Percentiles rank a stretch among this genome's conserved stretches.
Evolutionary conservation across 2,797 vertebrate genomes (phyloP).

Genomic region (Enteromius trimaculatus): DNA sequence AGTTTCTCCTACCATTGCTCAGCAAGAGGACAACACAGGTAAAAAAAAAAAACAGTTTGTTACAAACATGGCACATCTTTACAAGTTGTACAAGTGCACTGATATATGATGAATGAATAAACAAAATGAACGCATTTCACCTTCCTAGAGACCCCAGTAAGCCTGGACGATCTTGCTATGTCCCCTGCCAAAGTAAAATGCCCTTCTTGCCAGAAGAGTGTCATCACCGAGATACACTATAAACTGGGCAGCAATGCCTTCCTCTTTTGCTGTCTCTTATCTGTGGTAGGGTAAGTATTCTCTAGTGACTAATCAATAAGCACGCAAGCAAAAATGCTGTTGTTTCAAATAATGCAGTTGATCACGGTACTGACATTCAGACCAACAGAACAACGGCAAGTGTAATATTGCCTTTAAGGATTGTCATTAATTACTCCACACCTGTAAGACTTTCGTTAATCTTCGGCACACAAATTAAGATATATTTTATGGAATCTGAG

Average conservation of each 20-base stretch:
- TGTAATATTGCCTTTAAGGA: neutral
- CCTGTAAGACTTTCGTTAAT: too few species aligned
- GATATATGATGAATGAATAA: neutral
- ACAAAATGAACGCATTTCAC: neutral
- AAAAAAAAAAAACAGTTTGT: neutral
- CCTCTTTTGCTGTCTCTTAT: slow-evolving; percentile 59
- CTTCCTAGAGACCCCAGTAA: neutral
- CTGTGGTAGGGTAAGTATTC: slow-evolving; percentile 64
- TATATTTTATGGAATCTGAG: too few species aligned
- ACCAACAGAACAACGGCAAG: neutral
- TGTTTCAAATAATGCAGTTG: neutral
- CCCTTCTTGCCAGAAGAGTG: slow-evolving; percentile 64
- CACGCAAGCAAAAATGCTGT: neutral
- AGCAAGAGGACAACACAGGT: slow-evolving; percentile 17
- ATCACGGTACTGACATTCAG: neutral
- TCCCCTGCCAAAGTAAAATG: slow-evolving; percentile 55
- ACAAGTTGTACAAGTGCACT: neutral
- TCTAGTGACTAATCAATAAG: neutral
- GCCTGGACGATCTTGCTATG: slow-evolving; percentile 45
- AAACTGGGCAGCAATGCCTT: slow-evolving; percentile 55
- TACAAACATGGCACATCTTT: neutral
- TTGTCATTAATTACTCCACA: too few species aligned
- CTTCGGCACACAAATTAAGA: too few species aligned
- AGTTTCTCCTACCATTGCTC: neutral
- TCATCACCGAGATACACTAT: slow-evolving; percentile 61